Evolutionary conservation across 2,113 vertebrate genomes (phyloP).

Genomic region (Harpagus bidentatus): DNA sequence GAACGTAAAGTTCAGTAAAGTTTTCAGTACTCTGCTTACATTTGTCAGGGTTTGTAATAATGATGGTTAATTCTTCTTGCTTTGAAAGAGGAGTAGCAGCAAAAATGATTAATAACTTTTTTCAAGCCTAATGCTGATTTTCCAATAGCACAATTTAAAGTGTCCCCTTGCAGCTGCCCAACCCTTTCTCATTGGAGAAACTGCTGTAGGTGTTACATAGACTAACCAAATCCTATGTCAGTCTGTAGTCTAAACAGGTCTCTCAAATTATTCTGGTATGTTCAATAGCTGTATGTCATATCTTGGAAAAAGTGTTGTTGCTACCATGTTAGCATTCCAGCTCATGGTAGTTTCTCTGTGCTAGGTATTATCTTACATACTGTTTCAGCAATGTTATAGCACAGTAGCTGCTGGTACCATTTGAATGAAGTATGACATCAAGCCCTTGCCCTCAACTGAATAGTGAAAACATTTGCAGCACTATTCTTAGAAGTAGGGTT

Average conservation of each 20-base stretch:
- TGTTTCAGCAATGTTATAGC: neutral
- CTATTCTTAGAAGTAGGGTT: neutral
- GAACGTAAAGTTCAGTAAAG: neutral
- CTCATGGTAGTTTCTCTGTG: neutral
- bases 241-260: neutral
- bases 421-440: neutral
- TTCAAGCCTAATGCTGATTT: neutral
- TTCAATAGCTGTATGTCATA: neutral
- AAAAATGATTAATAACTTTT: neutral
- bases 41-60: neutral
- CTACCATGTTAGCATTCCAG: fast-evolving
- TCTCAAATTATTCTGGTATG: neutral
- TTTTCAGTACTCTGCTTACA: neutral
- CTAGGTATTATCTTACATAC: neutral
- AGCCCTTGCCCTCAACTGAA: neutral
- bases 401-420: neutral
- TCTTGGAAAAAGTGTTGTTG: neutral
- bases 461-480: neutral
- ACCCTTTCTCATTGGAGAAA: neutral
- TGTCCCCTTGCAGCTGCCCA: neutral
- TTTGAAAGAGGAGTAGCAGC: neutral
- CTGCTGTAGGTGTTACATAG: neutral
- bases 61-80: neutral
- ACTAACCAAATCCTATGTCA: neutral
- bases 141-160: neutral